Evolutionary conservation across 2,888 invertebrate genomes (phyloP).

Genomic region (Anarsia innoxiella): DNA sequence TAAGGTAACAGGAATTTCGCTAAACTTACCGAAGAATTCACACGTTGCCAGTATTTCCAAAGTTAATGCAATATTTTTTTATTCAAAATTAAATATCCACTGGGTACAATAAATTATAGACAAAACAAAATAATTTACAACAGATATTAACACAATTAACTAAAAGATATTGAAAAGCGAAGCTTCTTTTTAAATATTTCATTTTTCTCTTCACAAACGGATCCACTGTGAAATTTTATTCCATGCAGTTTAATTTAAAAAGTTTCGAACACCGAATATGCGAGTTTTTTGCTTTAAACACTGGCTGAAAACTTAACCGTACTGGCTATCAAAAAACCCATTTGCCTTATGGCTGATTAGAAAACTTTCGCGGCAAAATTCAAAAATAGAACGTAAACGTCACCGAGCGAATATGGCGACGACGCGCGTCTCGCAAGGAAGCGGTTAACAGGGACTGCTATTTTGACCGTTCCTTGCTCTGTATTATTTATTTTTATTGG

Average conservation of each 20-base stretch:
- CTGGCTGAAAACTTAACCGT: slow-evolving; percentile 29
- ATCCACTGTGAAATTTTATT: slow-evolving; percentile 48
- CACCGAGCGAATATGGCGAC: slow-evolving; percentile 41
- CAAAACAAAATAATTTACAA: slow-evolving; percentile 16
- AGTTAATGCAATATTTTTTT: too few relatives aligned
- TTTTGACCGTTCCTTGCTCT: slow-evolving; percentile 54
- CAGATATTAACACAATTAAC: slow-evolving; percentile 29
- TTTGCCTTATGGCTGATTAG: slow-evolving; percentile 33
- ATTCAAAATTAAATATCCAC: too few relatives aligned
- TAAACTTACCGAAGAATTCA: too few relatives aligned
- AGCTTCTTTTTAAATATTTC: slow-evolving; percentile 70
- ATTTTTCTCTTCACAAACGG: slow-evolving; percentile 64
- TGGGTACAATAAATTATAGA: slow-evolving; percentile 14
- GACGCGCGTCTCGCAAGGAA: slow-evolving; percentile 40
- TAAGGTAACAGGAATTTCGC: too few relatives aligned
- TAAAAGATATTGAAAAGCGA: slow-evolving; percentile 59
- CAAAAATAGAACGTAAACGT: slow-evolving; percentile 47
- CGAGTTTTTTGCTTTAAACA: slow-evolving; percentile 24
- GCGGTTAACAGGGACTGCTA: slow-evolving; percentile 44
- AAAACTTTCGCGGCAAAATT: slow-evolving; percentile 50
- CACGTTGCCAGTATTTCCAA: too few relatives aligned
- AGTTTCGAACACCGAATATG: slow-evolving; percentile 17
- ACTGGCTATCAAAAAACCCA: slow-evolving; percentile 34
- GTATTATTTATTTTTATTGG: slow-evolving; percentile 69
- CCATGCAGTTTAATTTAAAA: slow-evolving; percentile 13